A percentile compares a stretch with the other conserved stretches of the same genome.
phyloP scores from a whole-genome alignment of 2,888 invertebrate genomes.

The Ectemnius continuus region DNA sequence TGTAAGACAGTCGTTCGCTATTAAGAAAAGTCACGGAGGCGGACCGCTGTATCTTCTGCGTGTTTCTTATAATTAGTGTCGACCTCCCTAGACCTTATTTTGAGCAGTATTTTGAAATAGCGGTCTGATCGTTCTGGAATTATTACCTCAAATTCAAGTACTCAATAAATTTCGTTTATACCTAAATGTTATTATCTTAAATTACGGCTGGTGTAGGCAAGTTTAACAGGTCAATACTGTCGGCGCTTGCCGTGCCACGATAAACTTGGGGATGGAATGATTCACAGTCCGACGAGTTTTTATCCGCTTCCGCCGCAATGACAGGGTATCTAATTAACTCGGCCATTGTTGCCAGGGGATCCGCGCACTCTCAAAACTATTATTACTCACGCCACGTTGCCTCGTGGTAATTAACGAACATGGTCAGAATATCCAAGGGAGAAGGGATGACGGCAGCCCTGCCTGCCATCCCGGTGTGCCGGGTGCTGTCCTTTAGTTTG shows the following conservation, averaged over 20 bases:
- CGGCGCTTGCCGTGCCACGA: no score
- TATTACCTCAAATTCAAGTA: no score
- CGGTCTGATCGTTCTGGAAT: no score
- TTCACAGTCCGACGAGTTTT: slow-evolving; percentile 70
- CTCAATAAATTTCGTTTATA: no score
- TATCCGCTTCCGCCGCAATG: slow-evolving; percentile 68
- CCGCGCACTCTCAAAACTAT: slow-evolving; percentile 67
- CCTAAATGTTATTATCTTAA: no score
- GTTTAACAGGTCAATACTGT: no score
- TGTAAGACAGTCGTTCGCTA: slow-evolving; percentile 19
- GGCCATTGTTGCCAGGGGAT: slow-evolving; percentile 68
- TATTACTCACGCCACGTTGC: slow-evolving; percentile 68
- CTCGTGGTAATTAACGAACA: slow-evolving; percentile 65
- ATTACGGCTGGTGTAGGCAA: no score
- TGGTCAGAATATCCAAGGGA: slow-evolving; percentile 64
- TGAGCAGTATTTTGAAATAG: no score
- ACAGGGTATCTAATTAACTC: slow-evolving; percentile 75
- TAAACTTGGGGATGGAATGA: slow-evolving; percentile 57
- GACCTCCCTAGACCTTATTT: no score
- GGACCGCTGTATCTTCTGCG: slow-evolving; percentile 1
- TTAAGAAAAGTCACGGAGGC: slow-evolving; percentile 17
- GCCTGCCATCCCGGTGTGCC: slow-evolving; percentile 26
- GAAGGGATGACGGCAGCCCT: slow-evolving; percentile 29
- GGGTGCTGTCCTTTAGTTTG: slow-evolving; percentile 28
- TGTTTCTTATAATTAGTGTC: no score